Evolutionary conservation across 2,888 invertebrate genomes (phyloP), one percentile per base, ranked within the genome.

Genomic region (Diloba caeruleocephala): DNA sequence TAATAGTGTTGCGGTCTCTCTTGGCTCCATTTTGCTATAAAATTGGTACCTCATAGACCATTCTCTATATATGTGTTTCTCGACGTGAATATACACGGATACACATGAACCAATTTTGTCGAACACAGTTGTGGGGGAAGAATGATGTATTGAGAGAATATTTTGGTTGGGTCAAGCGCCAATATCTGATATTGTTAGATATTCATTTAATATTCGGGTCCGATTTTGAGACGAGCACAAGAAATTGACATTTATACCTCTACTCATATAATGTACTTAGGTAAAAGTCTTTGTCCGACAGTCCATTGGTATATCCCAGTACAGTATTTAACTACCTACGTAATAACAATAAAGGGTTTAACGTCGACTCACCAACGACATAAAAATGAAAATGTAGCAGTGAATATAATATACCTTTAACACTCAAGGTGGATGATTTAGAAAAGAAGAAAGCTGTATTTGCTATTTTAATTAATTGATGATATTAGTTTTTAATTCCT

Each of bases 11-110:
- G 82, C 79, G 86, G 84, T 81, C 77, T 80, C 74, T 80, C 67
- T 88, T 86, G 85, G 87, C 87, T 84, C 76, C 74, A 65, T 71
- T 78, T 69, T 64, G 82, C 81, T 81, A 88, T 88, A 87, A 87
- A 87, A 86, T 79, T 76, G 73, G 77, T 75, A 79, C 76, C 75
- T 83, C 75, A 78, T 78, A 79, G 77, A 78, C 71, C 74, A 71
- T 78, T 78, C n/a, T n/a, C n/a, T n/a, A n/a, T n/a, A n/a, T n/a
- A n/a, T n/a, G n/a, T n/a, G n/a, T n/a, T n/a, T n/a, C n/a, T n/a
- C n/a, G n/a, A n/a, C n/a, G n/a, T n/a, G n/a, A n/a, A n/a, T n/a
- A n/a, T n/a, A n/a, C n/a, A n/a, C n/a, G n/a, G n/a, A n/a, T n/a
- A 79, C 71, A 76, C 71, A 73, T 65, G 68, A 76, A 78, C 76